Evolutionary conservation across 2,888 invertebrate genomes (phyloP).

Genomic region (Boloria selene): DNA sequence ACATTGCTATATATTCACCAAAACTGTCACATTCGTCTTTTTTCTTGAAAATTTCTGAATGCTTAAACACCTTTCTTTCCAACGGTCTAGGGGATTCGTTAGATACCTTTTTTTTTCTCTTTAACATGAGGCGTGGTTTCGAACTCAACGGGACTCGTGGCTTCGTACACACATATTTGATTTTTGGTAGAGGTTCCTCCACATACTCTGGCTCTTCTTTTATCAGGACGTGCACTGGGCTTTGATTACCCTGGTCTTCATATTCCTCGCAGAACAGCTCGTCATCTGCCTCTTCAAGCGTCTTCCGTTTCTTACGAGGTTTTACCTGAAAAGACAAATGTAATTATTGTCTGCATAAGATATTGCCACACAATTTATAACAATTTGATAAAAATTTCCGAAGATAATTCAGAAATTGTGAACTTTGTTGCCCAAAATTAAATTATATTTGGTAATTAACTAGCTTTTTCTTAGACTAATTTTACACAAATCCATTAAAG

Average conservation of each 20-base stretch:
- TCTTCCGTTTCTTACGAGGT: slow-evolving; percentile 13
- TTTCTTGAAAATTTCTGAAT: slow-evolving; percentile 44
- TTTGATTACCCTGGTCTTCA: slow-evolving; percentile 15
- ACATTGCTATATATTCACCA: slow-evolving; percentile 73
- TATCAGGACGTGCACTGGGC: slow-evolving; percentile 30
- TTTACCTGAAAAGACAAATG: slow-evolving; percentile 14
- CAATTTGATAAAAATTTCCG: no score
- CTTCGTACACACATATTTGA: slow-evolving; percentile 18
- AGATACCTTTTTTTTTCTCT: neutral
- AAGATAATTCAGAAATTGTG: no score
- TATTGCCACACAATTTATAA: no score
- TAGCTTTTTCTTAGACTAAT: no score
- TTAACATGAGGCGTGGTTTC: slow-evolving; percentile 14
- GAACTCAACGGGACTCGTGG: slow-evolving; percentile 1
- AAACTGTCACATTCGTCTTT: slow-evolving; percentile 76
- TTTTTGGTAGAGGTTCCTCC: slow-evolving; percentile 14
- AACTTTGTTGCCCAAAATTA: no score
- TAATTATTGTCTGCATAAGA: neutral
- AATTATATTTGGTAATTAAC: no score
- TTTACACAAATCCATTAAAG: no score
- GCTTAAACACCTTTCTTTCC: neutral
- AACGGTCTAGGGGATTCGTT: slow-evolving; percentile 10
- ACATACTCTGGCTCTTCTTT: slow-evolving; percentile 30
- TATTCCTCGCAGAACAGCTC: slow-evolving; percentile 27
- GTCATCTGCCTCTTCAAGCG: slow-evolving; percentile 1